phyloP scores from a whole-genome alignment of 2,888 invertebrate species.

The Lepidocyrtoides sp. region DNA sequence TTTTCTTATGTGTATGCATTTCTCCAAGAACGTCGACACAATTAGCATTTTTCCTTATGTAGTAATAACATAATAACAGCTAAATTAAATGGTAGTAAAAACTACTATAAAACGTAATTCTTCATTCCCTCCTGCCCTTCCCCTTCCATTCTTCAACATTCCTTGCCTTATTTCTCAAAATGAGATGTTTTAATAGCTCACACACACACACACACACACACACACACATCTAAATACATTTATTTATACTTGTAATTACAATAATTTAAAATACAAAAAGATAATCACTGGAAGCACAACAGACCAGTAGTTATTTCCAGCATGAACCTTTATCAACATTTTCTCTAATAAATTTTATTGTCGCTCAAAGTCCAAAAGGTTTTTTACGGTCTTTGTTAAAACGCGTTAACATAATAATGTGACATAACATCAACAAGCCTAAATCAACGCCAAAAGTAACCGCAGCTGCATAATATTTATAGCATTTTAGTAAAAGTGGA shows the following conservation, averaged over 20 bases:
- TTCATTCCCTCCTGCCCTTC: not conserved
- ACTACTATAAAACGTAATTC: not conserved
- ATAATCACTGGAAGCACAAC: not conserved
- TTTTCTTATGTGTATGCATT: too few relatives aligned
- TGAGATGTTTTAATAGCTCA: not conserved
- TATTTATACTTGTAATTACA: not conserved
- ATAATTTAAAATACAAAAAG: not conserved
- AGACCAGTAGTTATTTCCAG: not conserved
- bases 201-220: too few relatives aligned
- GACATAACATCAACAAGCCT: not conserved
- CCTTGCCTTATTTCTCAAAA: not conserved
- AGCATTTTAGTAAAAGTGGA: too few relatives aligned
- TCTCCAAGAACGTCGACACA: not conserved
- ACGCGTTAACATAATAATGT: not conserved
- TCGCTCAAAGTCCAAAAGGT: not conserved
- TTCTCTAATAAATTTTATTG: not conserved
- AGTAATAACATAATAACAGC: not conserved
- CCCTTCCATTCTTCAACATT: not conserved
- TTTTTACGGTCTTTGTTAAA: not conserved
- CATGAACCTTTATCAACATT: not conserved
- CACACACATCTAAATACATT: too few relatives aligned
- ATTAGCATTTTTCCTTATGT: constrained; percentile 29
- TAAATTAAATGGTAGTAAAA: not conserved
- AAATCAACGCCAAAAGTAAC: not conserved
- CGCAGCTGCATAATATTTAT: too few relatives aligned